These are phyloP conservation scores for Ommatoiulus sabulosus DNA, from an alignment of 2,888 invertebrate species.

Conservation along the genomic window DNA sequence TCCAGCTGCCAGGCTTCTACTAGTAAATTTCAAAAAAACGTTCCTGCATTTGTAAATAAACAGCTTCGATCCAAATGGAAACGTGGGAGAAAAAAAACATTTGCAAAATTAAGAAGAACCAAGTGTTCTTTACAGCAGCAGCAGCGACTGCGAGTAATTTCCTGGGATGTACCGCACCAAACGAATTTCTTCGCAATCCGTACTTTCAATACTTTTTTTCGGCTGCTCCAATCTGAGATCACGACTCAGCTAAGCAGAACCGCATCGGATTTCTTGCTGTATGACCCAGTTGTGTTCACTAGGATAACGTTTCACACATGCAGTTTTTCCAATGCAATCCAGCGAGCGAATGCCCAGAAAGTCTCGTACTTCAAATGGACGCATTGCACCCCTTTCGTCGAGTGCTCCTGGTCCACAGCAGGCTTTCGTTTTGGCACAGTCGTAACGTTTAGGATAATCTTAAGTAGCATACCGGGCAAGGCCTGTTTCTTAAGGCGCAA, in stretches of 20 bases:
- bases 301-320: not conserved
- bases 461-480: slow-evolving; percentile 9
- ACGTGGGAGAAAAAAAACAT: too few species aligned
- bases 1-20: not conserved
- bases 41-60: not conserved
- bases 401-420: not conserved
- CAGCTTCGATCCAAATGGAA: too few species aligned
- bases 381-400: not conserved
- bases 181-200: not conserved
- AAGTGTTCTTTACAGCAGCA: too few species aligned
- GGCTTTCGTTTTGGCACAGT: slow-evolving; percentile 5
- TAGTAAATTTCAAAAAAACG: not conserved
- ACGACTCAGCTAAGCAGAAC: not conserved
- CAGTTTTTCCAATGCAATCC: not conserved
- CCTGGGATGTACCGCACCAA: not conserved
- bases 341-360: not conserved
- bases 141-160: too few species aligned
- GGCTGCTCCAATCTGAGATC: not conserved
- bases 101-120: too few species aligned
- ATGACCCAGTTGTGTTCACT: not conserved
- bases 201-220: not conserved
- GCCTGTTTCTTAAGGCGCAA: not conserved
- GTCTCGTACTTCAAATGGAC: not conserved
- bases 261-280: not conserved
- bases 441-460: not conserved